phyloP scores from a whole-genome alignment of 2,797 vertebrate genomes.

The Aulostomus chinensis region DNA sequence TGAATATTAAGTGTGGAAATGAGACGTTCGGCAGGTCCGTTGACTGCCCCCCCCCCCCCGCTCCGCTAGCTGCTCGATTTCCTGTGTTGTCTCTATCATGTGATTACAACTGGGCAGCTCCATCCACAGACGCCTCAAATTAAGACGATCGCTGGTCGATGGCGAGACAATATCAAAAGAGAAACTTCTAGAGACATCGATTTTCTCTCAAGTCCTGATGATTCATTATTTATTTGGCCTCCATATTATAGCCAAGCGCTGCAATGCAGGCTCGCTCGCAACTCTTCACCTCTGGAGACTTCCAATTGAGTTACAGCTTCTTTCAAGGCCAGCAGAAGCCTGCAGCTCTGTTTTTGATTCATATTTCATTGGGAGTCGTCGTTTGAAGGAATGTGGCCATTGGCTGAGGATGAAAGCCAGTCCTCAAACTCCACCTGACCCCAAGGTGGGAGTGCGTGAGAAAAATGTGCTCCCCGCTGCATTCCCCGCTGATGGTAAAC shows the following conservation, averaged over 20 bases:
- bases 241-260: slow-evolving; percentile 38
- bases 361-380: slow-evolving; percentile 44
- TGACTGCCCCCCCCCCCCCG: too few relatives aligned
- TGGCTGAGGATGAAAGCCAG: slow-evolving; percentile 47
- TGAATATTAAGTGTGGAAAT: neutral
- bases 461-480: slow-evolving; percentile 37
- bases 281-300: slow-evolving; percentile 31
- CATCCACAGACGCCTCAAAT: too few relatives aligned
- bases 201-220: slow-evolving; percentile 31
- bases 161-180: neutral
- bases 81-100: too few relatives aligned
- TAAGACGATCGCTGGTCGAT: too few relatives aligned
- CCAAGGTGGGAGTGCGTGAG: slow-evolving; percentile 7
- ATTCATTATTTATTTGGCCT: slow-evolving; percentile 26
- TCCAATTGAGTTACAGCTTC: slow-evolving; percentile 51
- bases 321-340: slow-evolving; percentile 49
- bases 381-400: slow-evolving; percentile 35
- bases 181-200: neutral
- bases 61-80: too few relatives aligned
- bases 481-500: slow-evolving; percentile 40
- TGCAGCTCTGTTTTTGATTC: slow-evolving; percentile 49
- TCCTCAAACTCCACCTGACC: slow-evolving; percentile 18
- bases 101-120: too few relatives aligned
- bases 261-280: slow-evolving; percentile 30
- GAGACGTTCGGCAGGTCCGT: neutral